Evolutionary conservation across 2,113 vertebrate species (phyloP), one percentile per base, ranked within the genome.

Genomic region (Lynx canadensis): DNA sequence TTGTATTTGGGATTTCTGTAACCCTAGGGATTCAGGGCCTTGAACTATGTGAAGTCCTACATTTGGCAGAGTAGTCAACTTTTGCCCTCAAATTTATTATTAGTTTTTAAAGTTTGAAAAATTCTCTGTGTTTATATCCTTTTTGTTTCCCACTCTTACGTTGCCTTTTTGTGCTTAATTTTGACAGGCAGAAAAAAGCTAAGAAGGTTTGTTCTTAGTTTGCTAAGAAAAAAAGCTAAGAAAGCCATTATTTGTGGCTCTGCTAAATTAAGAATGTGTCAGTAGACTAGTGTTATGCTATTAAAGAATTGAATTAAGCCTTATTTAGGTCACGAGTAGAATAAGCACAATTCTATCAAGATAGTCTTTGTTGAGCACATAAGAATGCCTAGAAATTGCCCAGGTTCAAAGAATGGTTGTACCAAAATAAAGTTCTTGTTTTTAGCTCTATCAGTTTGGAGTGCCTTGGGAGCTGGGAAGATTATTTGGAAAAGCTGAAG

Each of bases 1-100:
- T 98, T 98, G 96, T 98, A 98, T 98, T 98, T 98, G 98, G 97
- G 97, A 98, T 98, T 99, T 98, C 98, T 98, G 87, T 98, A 98
- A 97, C 98, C 95, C 96, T 97, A 97, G 82, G 98, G 97, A 98
- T 94, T 98, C 98, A 98, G 95, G 97, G 89, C 89, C 97, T 97
- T 95, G 96, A 98, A 98, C 97, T 94, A 91, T 89, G 92, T 91
- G 85, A 95, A 94, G 97, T 98, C 85, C 94, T 97, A 96, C 97
- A 98, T 98, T 98, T 95, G 97, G 89, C 94, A 97, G 91, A 97
- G 3, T 84, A 98, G 95, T 98, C 97, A 97, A 92, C 95, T 93
- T 98, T 98, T 98, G 97, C 96, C 50, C 97, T 98, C 95, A 98
- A 96, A 94, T 97, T 98, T 98, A 96, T 96, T 96, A 97, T 93